Percentiles rank a stretch among this genome's conserved stretches.
These are phyloP conservation scores for Ornithorhynchus anatinus DNA, from an alignment of 2,113 vertebrate species.

Conservation along the genomic window DNA sequence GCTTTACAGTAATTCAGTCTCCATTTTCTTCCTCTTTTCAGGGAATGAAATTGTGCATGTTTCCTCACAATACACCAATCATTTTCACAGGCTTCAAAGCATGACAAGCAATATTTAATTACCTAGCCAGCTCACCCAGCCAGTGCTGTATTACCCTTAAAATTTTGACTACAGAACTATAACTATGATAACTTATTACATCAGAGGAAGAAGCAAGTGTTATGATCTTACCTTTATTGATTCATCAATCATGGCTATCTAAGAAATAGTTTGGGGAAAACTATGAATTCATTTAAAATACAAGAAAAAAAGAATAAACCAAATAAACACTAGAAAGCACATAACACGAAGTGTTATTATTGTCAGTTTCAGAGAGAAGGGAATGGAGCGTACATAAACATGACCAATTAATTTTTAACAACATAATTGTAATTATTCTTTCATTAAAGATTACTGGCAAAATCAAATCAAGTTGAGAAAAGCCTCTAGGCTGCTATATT, in stretches of 20 bases:
- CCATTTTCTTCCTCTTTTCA: neutral
- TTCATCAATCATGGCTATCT: neutral
- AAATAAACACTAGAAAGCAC: no score
- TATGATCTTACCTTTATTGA: neutral
- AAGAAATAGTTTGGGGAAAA: conserved; percentile 5
- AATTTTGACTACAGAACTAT: neutral
- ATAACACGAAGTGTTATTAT: no score
- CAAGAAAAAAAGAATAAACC: no score
- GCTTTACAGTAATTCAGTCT: neutral
- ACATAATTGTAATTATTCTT: no score
- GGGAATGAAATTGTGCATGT: conserved; percentile 1
- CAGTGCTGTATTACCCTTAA: neutral
- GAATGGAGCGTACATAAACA: no score
- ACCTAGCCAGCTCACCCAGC: conserved; percentile 1
- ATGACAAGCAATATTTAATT: conserved; percentile 4
- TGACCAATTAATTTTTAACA: no score
- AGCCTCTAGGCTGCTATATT: neutral
- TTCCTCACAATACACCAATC: conserved; percentile 6
- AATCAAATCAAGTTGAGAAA: no score
- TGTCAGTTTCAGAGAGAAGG: no score
- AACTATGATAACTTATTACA: conserved; percentile 22
- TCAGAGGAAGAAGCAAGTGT: neutral
- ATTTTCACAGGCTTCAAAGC: neutral
- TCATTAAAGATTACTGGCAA: no score
- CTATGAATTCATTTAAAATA: neutral